Evolutionary conservation across 2,113 vertebrate species (phyloP).

Genomic region (Callopanchax toddi): DNA sequence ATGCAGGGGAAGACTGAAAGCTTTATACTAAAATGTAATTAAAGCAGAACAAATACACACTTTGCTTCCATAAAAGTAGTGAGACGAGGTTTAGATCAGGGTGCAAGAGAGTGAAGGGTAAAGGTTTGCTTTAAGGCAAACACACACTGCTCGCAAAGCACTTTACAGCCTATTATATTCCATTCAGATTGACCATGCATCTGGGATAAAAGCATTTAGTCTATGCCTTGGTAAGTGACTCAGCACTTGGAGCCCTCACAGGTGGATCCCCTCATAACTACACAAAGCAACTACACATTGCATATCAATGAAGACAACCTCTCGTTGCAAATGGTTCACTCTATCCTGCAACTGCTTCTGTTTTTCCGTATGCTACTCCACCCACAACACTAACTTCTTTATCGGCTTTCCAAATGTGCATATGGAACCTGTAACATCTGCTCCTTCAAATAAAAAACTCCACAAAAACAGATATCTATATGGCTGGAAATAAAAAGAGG

Average conservation of each 20-base stretch:
- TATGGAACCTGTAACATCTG: background rate
- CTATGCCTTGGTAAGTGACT: conserved; percentile 68
- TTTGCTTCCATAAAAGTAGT: conserved; percentile 67
- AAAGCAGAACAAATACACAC: conserved; percentile 36
- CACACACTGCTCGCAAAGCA: conserved; percentile 68
- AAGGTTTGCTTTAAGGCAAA: conserved; percentile 67
- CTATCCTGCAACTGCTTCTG: conserved; percentile 40
- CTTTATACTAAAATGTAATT: conserved; percentile 36
- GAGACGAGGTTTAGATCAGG: conserved; percentile 67
- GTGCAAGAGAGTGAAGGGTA: conserved; percentile 30
- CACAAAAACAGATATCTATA: conserved; percentile 10
- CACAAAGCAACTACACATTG: conserved; percentile 62
- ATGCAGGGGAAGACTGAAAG: conserved; percentile 23
- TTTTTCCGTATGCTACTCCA: conserved; percentile 7
- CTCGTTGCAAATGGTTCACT: conserved; percentile 48
- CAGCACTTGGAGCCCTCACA: conserved; percentile 68
- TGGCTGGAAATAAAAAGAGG: background rate
- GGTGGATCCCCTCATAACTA: conserved; percentile 65
- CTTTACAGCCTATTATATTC: conserved; percentile 76
- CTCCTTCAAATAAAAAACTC: conserved; percentile 2
- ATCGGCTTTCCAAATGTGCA: conserved; percentile 8
- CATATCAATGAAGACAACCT: conserved; percentile 68
- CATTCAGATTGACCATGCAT: conserved; percentile 73
- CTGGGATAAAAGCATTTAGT: conserved; percentile 75
- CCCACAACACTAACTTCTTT: conserved; percentile 16